Base-by-base conservation (phyloP, 2,888 invertebrate genomes). In the Pyrgus malvae region DNA sequence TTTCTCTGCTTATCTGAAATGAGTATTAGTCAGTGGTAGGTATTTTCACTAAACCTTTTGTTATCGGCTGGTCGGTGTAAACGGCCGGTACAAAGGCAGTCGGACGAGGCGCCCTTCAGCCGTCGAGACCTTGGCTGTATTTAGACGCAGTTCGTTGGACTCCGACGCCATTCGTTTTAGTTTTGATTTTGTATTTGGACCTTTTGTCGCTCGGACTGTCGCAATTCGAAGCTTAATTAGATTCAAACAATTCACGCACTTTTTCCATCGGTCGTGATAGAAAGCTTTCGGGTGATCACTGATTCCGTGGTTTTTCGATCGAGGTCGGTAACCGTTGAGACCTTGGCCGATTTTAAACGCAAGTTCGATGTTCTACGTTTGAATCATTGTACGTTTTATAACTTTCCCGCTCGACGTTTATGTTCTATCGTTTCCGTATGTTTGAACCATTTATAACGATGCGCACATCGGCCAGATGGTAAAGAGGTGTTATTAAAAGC, bases 311-410 rank as follows among this genome's bases (percentile, higher is more conserved):
- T 54, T 55, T 56, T 48, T 58, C 50, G 58, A 21, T 48, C 48
- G 53, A 46, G 87, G 83, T 87, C 83, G 77, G 63, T 75, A 78
- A 75, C 81, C 88, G 71, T 38, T 31, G 68, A 73, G 83, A 86
- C 89, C 89, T 89, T 89, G 89, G 89, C 89, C 89, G 88, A 89
- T 80, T 88, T 88, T 77, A 77, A 81, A 79, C 76, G 67, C 74
- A 78, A 76, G 87, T 87, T 89, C 86, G 81, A 78, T 70, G 86
- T 70, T 80, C 85, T 72, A 72, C 69, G 72, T 69, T 69, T 67
- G 72, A 72, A 72, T 69, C 73, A 40, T 11, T 53, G 67, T 64
- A 63, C 75, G 78, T 83, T 88, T 87, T 63, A 63, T 61, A 65
- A 85, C 84, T 86, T 87, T 74, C 74, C 73, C 80, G 76, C 69